phyloP scores from a whole-genome alignment of 2,797 vertebrate genomes.

The Esox masquinongy region DNA sequence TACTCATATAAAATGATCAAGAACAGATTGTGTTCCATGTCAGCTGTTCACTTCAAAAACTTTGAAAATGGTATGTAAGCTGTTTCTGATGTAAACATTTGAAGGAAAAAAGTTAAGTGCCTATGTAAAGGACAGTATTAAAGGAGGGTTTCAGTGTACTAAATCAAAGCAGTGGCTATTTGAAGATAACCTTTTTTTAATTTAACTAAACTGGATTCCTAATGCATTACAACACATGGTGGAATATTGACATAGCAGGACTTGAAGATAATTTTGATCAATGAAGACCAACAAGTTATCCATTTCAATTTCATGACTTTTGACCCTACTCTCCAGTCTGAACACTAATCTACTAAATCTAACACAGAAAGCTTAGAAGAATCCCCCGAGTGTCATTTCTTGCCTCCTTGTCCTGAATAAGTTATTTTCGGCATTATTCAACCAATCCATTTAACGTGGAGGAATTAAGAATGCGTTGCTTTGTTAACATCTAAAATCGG shows the following conservation, averaged over 20 bases:
- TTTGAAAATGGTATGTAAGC: neutral
- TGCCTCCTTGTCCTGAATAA: no score
- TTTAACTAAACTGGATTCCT: neutral
- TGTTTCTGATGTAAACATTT: neutral
- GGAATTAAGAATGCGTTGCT: no score
- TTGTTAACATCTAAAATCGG: no score
- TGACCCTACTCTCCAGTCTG: slow-evolving; percentile 37
- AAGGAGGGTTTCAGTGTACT: neutral
- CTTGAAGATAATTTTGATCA: neutral
- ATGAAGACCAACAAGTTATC: neutral
- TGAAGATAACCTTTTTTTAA: neutral
- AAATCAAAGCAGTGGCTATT: neutral
- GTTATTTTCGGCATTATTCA: no score
- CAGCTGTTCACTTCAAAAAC: neutral
- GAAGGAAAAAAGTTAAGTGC: neutral
- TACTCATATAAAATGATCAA: neutral
- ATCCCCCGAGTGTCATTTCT: no score
- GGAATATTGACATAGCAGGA: neutral
- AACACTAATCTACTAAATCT: no score
- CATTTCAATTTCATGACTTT: neutral
- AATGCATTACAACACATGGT: neutral
- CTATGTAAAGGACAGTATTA: no score
- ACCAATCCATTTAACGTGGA: no score
- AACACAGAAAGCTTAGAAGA: no score
- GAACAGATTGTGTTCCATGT: neutral